Percentiles rank a stretch among this genome's conserved stretches.
These are phyloP conservation scores for Drosophila guanche DNA, from an alignment of 1,140 invertebrate species.

Conservation along the genomic window DNA sequence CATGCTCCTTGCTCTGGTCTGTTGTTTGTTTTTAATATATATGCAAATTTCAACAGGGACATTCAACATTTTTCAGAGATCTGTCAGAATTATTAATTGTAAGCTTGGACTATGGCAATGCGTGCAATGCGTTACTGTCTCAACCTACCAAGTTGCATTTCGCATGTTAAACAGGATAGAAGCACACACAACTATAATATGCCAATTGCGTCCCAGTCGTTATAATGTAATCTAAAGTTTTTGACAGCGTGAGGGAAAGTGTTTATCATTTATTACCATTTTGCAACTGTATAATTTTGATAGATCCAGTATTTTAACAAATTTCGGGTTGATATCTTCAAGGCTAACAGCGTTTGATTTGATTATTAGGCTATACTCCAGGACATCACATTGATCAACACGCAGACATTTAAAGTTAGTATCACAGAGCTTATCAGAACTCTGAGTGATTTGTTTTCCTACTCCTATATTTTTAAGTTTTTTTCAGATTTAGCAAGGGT, in stretches of 20 bases:
- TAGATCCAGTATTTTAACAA: no score
- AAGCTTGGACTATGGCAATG: conserved; percentile 64
- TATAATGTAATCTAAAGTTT: conserved; percentile 74
- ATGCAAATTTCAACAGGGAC: conserved; percentile 77
- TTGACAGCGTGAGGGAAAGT: conserved; percentile 28
- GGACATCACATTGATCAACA: no score
- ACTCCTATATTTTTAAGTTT: no score
- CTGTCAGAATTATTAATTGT: conserved; percentile 81
- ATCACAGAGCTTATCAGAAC: no score
- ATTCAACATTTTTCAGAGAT: conserved; percentile 40
- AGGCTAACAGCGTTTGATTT: no score
- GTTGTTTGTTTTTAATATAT: conserved; percentile 81
- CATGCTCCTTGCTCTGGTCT: conserved; percentile 40
- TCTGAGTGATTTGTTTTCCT: no score
- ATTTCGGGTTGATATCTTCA: no score
- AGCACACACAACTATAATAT: conserved; percentile 19
- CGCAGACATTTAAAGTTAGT: no score
- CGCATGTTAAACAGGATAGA: conserved; percentile 68
- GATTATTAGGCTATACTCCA: no score
- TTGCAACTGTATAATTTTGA: no score
- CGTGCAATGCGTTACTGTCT: conserved; percentile 33
- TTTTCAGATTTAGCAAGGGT: no score
- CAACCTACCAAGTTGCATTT: conserved; percentile 34
- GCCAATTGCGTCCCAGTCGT: conserved; percentile 40
- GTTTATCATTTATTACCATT: no score